Evolutionary conservation across 2,888 invertebrate genomes (phyloP), one percentile per base, ranked within the genome.

Genomic region (Dasypogon diadema): DNA sequence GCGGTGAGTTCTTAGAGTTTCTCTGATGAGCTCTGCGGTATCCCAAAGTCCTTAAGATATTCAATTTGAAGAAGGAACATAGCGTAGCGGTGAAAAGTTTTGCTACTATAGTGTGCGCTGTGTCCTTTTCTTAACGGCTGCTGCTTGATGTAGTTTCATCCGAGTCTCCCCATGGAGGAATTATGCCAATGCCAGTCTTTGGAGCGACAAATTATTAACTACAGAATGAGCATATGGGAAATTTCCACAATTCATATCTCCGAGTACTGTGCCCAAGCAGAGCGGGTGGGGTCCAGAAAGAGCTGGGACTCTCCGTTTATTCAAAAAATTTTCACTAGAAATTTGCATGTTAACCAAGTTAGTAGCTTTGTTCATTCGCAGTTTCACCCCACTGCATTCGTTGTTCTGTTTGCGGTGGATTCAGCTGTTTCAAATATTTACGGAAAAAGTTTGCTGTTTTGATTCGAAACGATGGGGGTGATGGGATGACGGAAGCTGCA

Each of bases 261-360:
- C n/a, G n/a, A n/a, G 22, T 18, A 10, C 42, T 65, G 65, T n/a
- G n/a, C n/a, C n/a, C n/a, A n/a, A n/a, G n/a, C n/a, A n/a, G n/a
- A n/a, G n/a, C n/a, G n/a, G n/a, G n/a, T n/a, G n/a, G n/a, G n/a
- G n/a, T n/a, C n/a, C n/a, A n/a, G n/a, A 48, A n/a, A 14, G 48
- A 48, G n/a, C 6, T 54, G 18, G 8, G 5, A 18, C 16, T 8
- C 42, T 70, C 21, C 51, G 51, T 70, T 70, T 54, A 54, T 54
- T 54, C 34, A 70, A 70, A 70, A 70, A 70, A 70, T 54, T 54
- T 70, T 21, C 70, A 54, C 70, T 30, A 14, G 54, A 34, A 54
- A 70, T 70, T 70, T 70, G 54, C 70, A 70, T 70, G 37, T 70
- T 70, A 70, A 70, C 70, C 54, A 70, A 70, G 54, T 70, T 70